phyloP scores from a whole-genome alignment of 2,113 vertebrate species.

The Neofelis nebulosa region DNA sequence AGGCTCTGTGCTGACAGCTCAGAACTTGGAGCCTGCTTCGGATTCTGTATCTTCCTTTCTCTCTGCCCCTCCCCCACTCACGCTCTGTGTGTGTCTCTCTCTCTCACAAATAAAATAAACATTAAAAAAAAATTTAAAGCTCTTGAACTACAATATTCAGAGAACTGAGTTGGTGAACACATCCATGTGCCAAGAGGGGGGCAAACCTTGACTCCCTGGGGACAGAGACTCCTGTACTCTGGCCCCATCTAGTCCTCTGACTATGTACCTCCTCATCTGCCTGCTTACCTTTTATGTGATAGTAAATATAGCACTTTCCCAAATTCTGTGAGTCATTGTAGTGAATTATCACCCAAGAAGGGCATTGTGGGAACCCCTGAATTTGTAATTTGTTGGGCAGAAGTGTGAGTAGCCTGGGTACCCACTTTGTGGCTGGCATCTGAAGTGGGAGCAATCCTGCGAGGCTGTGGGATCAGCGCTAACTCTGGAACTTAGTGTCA shows the following conservation, averaged over 20 bases:
- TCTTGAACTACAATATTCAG: neutral
- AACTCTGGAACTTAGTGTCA: neutral
- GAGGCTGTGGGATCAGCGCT: neutral
- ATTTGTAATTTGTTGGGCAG: neutral
- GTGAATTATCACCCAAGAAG: neutral
- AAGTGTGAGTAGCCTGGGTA: neutral
- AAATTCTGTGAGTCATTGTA: neutral
- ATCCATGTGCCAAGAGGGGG: neutral
- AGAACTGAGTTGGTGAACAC: neutral
- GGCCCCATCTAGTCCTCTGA: neutral
- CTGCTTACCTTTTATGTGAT: neutral
- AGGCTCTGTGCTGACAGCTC: too few relatives aligned
- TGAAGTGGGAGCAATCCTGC: neutral
- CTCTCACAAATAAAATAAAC: too few relatives aligned
- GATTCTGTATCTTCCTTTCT: too few relatives aligned
- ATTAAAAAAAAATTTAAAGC: neutral
- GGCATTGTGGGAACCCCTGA: neutral
- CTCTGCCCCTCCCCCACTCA: too few relatives aligned
- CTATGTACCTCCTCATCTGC: neutral
- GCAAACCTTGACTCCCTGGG: neutral
- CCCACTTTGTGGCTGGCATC: neutral
- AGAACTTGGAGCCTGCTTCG: too few relatives aligned
- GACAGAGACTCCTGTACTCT: neutral
- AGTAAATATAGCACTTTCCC: neutral
- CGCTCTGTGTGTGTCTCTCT: too few relatives aligned